These are phyloP conservation scores for Poeciliopsis retropinna DNA, from an alignment of 2,113 vertebrate species.

Conservation along the genomic window DNA sequence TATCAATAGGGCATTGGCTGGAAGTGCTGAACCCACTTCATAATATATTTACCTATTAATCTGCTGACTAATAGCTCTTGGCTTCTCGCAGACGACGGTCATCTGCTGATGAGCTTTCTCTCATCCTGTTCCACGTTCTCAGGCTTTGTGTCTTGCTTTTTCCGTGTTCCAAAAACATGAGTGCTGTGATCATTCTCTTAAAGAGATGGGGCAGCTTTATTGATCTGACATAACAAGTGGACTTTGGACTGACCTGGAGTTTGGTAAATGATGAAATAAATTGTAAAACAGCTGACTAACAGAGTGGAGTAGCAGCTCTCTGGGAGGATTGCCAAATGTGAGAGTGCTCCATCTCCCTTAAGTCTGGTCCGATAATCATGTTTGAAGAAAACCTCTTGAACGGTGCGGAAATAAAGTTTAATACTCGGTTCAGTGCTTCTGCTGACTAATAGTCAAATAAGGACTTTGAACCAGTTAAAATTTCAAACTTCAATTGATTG, in stretches of 20 bases:
- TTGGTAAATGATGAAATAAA: slow-evolving; percentile 6
- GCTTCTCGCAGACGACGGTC: slow-evolving; percentile 47
- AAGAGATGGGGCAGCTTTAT: slow-evolving; percentile 7
- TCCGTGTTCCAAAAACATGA: background rate
- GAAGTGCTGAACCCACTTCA: slow-evolving; percentile 58
- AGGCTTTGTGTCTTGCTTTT: background rate
- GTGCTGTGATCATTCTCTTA: slow-evolving; percentile 20
- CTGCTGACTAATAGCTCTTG: slow-evolving; percentile 53
- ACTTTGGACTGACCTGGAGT: slow-evolving; percentile 11
- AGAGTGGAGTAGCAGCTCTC: slow-evolving; percentile 2
- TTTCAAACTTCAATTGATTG: background rate
- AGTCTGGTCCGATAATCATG: background rate
- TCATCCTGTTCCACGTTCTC: slow-evolving; percentile 1
- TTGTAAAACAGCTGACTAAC: background rate
- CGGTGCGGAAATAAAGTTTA: background rate
- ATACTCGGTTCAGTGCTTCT: background rate
- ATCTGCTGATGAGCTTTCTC: slow-evolving; percentile 40
- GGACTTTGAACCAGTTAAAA: background rate
- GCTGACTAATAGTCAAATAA: background rate
- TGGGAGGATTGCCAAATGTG: background rate
- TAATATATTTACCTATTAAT: slow-evolving; percentile 50
- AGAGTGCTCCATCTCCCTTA: background rate
- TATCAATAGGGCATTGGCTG: slow-evolving; percentile 60
- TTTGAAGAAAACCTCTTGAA: background rate
- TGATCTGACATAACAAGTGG: slow-evolving; percentile 35